Evolutionary conservation across 2,888 invertebrate species (phyloP), one percentile per base, ranked within the genome.

Genomic region (Drosophila birchii): DNA sequence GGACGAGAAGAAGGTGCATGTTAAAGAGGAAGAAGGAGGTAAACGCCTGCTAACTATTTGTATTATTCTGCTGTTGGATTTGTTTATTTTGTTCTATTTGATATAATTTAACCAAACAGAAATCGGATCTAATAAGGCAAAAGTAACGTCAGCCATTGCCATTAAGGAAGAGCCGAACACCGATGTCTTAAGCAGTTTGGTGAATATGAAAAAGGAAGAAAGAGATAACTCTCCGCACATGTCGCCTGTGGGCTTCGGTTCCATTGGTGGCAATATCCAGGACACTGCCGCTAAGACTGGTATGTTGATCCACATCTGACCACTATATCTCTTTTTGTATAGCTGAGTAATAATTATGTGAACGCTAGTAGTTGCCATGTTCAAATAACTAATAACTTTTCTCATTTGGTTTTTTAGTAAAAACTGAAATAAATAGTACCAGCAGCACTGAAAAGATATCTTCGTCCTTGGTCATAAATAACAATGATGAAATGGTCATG

Each of bases 201-300:
- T 81, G 0, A 89, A 82, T 55, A 76, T 91, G 55, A 92, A 92
- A 59, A 92, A 92, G 41, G 92, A 92, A 59, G 91, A 91, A 53
- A 74, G 92, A 55, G 91, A 75, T 9, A 77, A 86, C 34, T 89
- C 91, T 4, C 90, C 90, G 29, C 89, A 83, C 34, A 88, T 91
- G 86, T 92, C 92, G 2, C 92, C 92, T 11, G 90, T 90, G 53
- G 92, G 92, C 7, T 92, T 92, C 74, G 90, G 90, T 16, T 82
- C 91, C 5, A 83, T 91, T 59, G 75, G 59, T 58, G 76, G 62
- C 9, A 77, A 29, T 51, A 54, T 57, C 14, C 62, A 70, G 34
- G 90, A 90, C 47, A 68, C 73, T 62, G 63, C 78, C 2, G 73
- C 61, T 6, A 78, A 80, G 7, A 70, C 84, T 14, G 78, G 83